Base-by-base conservation (phyloP, 2,888 invertebrate species). In the Phrixothrix hirtus region DNA sequence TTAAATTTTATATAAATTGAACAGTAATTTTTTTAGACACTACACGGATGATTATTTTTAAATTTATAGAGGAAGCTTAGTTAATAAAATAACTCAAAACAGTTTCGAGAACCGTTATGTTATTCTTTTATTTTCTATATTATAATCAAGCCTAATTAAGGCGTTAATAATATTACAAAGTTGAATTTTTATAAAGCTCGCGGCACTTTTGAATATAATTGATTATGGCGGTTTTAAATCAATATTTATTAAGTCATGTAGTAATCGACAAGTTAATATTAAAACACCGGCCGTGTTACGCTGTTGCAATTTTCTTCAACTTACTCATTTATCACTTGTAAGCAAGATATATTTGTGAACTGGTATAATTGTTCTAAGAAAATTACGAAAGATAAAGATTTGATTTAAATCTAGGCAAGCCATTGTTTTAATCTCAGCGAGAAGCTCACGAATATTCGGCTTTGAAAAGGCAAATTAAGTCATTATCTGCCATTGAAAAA, bases 381-480 rank as follows among this genome's bases (percentile, higher is more conserved):
- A 3, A 21, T 7, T 21, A 3, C 21, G 7, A 21, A 7, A n/a
- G n/a, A n/a, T n/a, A n/a, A 21, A 21, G 21, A 5, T 3, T 21
- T 21, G 3, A 21, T 7, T 3, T 21, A 3, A 21, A 21, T 5
- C 3, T 21, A 7, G 21, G 21, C 21, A 7, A 21, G 21, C 3
- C 21, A 21, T 21, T 21, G 21, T 21, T 62, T 62, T 51, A 54
- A 55, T 58, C 59, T 57, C 54, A 41, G 47, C 54, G 48, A 37
- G 50, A 39, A 35, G 54, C 44, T 59, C 62, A 63, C 62, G 61
- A 63, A 59, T 59, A 55, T 53, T 62, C 57, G 59, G 58, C 60
- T 52, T 60, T 53, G 51, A 55, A 57, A 63, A 66, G 62, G 63
- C 64, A 65, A 67, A 70, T 70, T 70, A 70, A 70, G 69, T 66